Evolutionary conservation across 2,888 invertebrate species (phyloP).

Genomic region (Eudemis profundana): DNA sequence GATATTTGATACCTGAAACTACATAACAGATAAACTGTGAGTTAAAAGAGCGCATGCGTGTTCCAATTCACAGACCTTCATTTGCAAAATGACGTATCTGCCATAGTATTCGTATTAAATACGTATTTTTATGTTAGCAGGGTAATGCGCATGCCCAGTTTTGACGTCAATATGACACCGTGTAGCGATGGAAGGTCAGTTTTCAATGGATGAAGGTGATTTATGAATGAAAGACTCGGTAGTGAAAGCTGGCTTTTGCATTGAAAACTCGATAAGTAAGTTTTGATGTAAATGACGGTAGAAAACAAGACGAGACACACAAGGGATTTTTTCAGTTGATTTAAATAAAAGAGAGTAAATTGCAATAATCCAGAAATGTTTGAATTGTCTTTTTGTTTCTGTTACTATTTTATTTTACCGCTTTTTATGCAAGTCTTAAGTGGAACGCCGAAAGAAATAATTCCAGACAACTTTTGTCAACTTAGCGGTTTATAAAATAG

Average conservation of each 20-base stretch:
- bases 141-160: conserved; percentile 64
- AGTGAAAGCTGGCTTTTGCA: conserved; percentile 8
- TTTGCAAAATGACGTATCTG: neutral
- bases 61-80: neutral
- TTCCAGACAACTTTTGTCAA: too few species aligned
- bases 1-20: conserved; percentile 64
- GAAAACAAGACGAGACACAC: neutral
- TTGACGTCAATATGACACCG: conserved; percentile 77
- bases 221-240: conserved; percentile 68
- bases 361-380: too few species aligned
- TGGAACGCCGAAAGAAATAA: too few species aligned
- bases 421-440: too few species aligned
- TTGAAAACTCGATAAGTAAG: neutral
- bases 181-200: conserved; percentile 58
- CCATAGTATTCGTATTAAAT: neutral
- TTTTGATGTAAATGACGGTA: neutral
- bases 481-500: neutral
- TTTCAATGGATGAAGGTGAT: conserved; percentile 73
- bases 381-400: too few species aligned
- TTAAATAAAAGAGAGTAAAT: too few species aligned
- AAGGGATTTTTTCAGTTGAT: too few species aligned
- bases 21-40: conserved; percentile 68
- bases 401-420: too few species aligned
- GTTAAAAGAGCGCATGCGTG: conserved; percentile 60
- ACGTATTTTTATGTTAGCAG: neutral